Evolutionary conservation across 1,140 invertebrate genomes (phyloP).

Genomic region (Drosophila willistoni): DNA sequence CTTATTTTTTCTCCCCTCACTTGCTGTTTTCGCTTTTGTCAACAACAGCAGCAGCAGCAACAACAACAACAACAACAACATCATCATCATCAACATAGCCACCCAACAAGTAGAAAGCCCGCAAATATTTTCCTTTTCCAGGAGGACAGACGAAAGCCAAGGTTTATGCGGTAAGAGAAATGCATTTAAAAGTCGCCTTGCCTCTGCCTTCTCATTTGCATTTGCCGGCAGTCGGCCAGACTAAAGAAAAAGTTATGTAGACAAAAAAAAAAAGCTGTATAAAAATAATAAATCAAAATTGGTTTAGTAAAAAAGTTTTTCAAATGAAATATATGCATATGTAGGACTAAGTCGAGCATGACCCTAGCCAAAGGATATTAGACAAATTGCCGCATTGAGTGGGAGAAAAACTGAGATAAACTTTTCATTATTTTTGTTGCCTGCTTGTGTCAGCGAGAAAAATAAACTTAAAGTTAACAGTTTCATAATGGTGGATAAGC

Average conservation of each 20-base stretch:
- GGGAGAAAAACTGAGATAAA: constrained; percentile 2
- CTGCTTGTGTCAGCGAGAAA: constrained; percentile 24
- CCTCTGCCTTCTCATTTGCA: constrained; percentile 35
- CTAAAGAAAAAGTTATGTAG: constrained; percentile 7
- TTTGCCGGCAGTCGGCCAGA: neutral
- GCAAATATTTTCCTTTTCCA: constrained; percentile 72
- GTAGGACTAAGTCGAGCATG: neutral
- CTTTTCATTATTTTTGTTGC: constrained; percentile 21
- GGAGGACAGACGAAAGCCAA: constrained; percentile 18
- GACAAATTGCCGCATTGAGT: constrained; percentile 53
- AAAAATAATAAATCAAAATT: constrained; percentile 48
- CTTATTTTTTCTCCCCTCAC: neutral
- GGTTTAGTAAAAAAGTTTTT: constrained; percentile 41
- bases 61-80: constrained; percentile 32
- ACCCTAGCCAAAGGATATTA: constrained; percentile 46
- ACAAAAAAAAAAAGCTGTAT: constrained; percentile 17
- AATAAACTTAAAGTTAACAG: neutral
- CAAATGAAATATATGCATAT: constrained; percentile 53
- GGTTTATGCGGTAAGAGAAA: constrained; percentile 16
- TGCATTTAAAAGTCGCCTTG: constrained; percentile 59
- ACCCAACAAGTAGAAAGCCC: constrained; percentile 39
- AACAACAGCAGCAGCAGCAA: constrained; percentile 41
- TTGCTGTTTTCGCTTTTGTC: constrained; percentile 41
- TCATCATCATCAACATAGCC: constrained; percentile 31
- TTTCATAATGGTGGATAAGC: constrained; percentile 8